Percentiles rank a stretch among this genome's conserved stretches.
Evolutionary conservation across 1,140 invertebrate genomes (phyloP).

Genomic region (Pararge aegeria): DNA sequence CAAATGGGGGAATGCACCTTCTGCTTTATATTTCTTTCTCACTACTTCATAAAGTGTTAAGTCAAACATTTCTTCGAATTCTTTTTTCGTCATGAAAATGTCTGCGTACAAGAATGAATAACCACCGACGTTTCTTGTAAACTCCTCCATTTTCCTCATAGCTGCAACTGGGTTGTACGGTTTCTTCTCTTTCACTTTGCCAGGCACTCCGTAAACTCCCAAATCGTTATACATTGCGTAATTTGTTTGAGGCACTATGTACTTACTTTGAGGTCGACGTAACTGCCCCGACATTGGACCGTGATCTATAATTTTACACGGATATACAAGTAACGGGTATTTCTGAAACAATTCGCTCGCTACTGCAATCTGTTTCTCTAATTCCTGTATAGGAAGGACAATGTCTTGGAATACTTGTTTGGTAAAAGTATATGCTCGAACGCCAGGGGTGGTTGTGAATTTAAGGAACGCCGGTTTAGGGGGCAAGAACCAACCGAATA

Average conservation of each 20-base stretch:
- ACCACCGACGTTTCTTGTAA: slow-evolving; percentile 83
- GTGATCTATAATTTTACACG: slow-evolving; percentile 85
- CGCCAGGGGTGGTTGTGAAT: slow-evolving; percentile 88
- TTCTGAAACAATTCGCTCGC: slow-evolving; percentile 86
- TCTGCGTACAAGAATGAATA: slow-evolving; percentile 85
- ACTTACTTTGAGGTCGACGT: slow-evolving; percentile 79
- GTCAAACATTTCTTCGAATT: slow-evolving; percentile 92
- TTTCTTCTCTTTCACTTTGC: slow-evolving; percentile 81
- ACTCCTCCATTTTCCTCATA: slow-evolving; percentile 77
- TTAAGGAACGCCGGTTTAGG: slow-evolving; percentile 92
- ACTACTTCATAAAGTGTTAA: slow-evolving; percentile 87
- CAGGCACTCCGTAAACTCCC: slow-evolving; percentile 90
- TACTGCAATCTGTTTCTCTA: slow-evolving; percentile 83
- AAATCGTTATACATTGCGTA: slow-evolving; percentile 88
- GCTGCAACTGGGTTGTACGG: slow-evolving; percentile 72
- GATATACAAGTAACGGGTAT: slow-evolving; percentile 92
- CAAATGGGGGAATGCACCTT: slow-evolving; percentile 89
- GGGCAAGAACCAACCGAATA: slow-evolving; percentile 90
- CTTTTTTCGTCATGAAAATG: slow-evolving; percentile 90
- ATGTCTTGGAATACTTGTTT: slow-evolving; percentile 93
- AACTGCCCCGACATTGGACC: slow-evolving; percentile 88
- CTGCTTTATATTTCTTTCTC: slow-evolving; percentile 82
- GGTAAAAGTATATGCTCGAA: slow-evolving; percentile 89
- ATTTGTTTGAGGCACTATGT: slow-evolving; percentile 80
- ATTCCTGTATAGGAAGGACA: slow-evolving; percentile 85